A percentile compares a stretch with the other conserved stretches of the same genome.
Conservation (phyloP, 2,797 vertebrate genomes). For the Smutsia gigantea region DNA sequence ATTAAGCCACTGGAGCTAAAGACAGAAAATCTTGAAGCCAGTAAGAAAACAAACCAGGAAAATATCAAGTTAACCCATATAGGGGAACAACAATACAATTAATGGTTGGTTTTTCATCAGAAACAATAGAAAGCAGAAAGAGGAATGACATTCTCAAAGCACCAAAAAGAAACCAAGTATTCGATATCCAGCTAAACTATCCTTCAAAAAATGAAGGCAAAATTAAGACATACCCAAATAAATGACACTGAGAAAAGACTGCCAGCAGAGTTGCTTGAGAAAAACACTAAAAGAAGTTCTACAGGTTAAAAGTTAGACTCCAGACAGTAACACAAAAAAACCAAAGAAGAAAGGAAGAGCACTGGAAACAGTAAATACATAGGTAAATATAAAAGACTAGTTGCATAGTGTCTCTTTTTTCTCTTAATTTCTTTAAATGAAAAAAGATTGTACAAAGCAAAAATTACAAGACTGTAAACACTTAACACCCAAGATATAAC, state of each 20-base stretch:
- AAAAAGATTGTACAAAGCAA: not conserved
- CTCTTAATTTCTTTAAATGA: not conserved
- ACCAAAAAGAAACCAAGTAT: not conserved
- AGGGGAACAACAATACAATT: not conserved
- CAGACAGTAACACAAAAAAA: not conserved
- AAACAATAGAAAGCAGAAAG: not conserved
- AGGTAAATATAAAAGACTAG: not conserved
- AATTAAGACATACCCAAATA: not conserved
- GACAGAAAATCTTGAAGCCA: not conserved
- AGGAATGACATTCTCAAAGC: not conserved
- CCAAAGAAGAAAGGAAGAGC: not conserved
- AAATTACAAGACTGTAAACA: not conserved
- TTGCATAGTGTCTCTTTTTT: not conserved
- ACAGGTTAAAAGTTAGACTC: not conserved
- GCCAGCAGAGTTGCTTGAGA: not conserved
- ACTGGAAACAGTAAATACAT: accelerated
- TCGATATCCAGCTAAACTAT: not conserved
- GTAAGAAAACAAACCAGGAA: conserved; percentile 17
- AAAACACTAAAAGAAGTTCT: not conserved
- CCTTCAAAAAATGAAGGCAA: not conserved
- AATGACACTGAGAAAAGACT: not conserved
- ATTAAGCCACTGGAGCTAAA: not conserved
- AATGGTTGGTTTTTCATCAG: not conserved
- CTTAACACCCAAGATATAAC: not conserved
- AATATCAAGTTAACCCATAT: not conserved